phyloP scores from a whole-genome alignment of 2,113 vertebrate genomes.

The Carollia perspicillata region DNA sequence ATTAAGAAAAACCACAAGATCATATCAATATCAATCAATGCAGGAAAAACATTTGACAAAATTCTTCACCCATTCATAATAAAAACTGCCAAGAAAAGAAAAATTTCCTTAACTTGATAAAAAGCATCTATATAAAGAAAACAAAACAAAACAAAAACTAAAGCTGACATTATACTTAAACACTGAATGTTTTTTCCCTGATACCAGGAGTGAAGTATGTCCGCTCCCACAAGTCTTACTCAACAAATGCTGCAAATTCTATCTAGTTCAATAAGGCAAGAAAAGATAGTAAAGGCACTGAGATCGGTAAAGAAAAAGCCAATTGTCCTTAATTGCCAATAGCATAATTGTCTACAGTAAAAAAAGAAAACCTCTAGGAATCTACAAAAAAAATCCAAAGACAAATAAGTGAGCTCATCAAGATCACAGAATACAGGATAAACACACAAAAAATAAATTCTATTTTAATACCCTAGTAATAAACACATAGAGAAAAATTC shows the following conservation, averaged over 20 bases:
- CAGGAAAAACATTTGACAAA: background rate
- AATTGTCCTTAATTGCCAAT: background rate
- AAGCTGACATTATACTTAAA: background rate
- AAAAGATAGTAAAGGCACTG: background rate
- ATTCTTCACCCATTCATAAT: background rate
- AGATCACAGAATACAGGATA: background rate
- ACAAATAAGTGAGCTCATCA: background rate
- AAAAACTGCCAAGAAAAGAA: background rate
- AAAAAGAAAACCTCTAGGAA: background rate
- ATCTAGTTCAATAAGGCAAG: background rate
- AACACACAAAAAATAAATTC: background rate
- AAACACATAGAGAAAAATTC: background rate
- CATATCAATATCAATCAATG: background rate
- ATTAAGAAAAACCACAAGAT: conserved; percentile 2
- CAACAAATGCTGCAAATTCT: background rate
- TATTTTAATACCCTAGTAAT: background rate
- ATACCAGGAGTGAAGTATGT: background rate
- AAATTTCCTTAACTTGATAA: background rate
- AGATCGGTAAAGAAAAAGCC: background rate
- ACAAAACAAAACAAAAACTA: background rate
- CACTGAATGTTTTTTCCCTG: background rate
- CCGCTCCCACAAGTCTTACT: background rate
- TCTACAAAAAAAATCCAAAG: background rate
- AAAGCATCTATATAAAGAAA: background rate
- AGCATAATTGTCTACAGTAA: background rate